Conservation (phyloP, 2,797 vertebrate species). For the Bovichtus variegatus region DNA sequence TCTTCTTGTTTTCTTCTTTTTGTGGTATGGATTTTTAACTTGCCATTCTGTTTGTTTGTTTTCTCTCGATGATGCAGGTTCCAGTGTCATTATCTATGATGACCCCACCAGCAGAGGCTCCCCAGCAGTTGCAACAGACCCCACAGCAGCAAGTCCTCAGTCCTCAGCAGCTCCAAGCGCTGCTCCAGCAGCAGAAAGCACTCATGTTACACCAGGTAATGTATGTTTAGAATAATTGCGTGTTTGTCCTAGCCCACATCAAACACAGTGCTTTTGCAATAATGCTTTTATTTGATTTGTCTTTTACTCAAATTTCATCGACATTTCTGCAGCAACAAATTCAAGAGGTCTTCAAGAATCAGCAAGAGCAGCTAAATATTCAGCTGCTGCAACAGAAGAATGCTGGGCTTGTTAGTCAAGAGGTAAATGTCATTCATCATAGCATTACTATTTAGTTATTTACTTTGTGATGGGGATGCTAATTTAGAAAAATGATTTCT, state of each 20-base stretch:
- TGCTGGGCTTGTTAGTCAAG: slow-evolving; percentile 96
- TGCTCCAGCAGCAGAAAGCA: slow-evolving; percentile 98
- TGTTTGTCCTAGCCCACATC: not conserved
- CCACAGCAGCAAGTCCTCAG: slow-evolving; percentile 96
- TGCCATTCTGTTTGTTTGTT: not conserved
- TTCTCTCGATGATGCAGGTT: slow-evolving; percentile 81
- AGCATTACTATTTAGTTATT: too few species aligned
- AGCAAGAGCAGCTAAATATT: slow-evolving; percentile 98
- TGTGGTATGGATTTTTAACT: not conserved
- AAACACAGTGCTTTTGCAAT: not conserved
- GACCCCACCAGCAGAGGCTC: slow-evolving; percentile 97
- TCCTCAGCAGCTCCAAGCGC: slow-evolving; percentile 96
- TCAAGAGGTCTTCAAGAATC: slow-evolving; percentile 99
- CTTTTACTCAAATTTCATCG: not conserved
- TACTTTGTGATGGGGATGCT: too few species aligned
- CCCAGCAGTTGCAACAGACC: slow-evolving; percentile 96
- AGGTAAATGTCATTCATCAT: slow-evolving; percentile 84
- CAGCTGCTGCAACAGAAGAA: slow-evolving; percentile 98
- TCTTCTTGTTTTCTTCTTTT: not conserved
- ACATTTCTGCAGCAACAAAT: slow-evolving; percentile 93
- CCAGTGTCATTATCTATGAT: slow-evolving; percentile 95
- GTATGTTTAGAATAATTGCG: not conserved
- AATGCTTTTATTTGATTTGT: too few species aligned
- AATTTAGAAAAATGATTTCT: too few species aligned
- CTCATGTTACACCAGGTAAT: slow-evolving; percentile 99